Percentiles rank a stretch among this genome's conserved stretches.
Conservation (phyloP, 2,113 vertebrate species). For the Tyto alba region DNA sequence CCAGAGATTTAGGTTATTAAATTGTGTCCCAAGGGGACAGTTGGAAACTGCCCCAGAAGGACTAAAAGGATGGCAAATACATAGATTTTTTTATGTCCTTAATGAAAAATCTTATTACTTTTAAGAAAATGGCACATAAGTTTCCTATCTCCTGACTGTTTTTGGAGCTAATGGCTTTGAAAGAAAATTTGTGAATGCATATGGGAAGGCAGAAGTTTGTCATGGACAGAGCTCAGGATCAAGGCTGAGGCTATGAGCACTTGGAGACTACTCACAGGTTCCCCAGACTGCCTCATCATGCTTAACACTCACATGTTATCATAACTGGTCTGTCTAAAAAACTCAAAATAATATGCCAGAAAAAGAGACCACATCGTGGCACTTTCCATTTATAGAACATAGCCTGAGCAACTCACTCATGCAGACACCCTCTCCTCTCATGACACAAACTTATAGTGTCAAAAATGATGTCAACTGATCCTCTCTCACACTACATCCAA, state of each 20-base stretch:
- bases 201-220: neutral
- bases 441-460: neutral
- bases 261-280: neutral
- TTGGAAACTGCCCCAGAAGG: neutral
- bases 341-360: neutral
- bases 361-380: neutral
- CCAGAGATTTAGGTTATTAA: neutral
- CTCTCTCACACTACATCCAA: neutral
- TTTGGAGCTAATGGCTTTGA: neutral
- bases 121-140: neutral
- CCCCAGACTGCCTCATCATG: accelerated
- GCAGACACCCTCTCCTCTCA: accelerated
- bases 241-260: neutral
- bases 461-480: neutral
- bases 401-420: neutral
- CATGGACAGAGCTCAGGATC: neutral
- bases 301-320: neutral
- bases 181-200: neutral
- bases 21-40: neutral
- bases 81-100: neutral
- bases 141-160: neutral
- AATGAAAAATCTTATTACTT: neutral
- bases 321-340: neutral
- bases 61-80: neutral
- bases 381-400: neutral